A percentile compares a stretch with the other conserved stretches of the same genome.
phyloP scores from a whole-genome alignment of 2,113 vertebrate genomes.

The Macaca nemestrina region DNA sequence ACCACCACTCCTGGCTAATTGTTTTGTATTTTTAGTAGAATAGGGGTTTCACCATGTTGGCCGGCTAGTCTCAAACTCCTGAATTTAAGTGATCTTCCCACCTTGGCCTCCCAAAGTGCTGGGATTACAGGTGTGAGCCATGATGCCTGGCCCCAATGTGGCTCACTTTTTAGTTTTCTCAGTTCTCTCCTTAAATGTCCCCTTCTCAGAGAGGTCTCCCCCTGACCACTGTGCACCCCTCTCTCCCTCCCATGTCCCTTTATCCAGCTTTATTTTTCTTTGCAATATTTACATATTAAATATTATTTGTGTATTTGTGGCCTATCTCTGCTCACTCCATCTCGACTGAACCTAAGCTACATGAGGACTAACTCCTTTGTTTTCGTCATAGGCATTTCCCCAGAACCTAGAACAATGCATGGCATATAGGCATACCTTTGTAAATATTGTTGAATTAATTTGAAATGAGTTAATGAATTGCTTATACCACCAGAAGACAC shows the following conservation, averaged over 20 bases:
- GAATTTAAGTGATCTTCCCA: not conserved
- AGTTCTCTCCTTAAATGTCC: not conserved
- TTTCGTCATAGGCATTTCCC: not conserved
- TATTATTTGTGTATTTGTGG: not conserved
- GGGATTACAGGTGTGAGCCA: not conserved
- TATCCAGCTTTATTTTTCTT: not conserved
- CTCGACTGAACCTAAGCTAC: not conserved
- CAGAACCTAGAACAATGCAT: not conserved
- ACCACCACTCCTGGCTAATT: not conserved
- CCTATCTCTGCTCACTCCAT: not conserved
- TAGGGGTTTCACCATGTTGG: not conserved
- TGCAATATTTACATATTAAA: not conserved
- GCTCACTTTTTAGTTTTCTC: not conserved
- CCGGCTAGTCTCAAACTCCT: not conserved
- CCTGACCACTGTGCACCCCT: no score
- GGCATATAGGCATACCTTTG: not conserved
- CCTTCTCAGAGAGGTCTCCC: not conserved
- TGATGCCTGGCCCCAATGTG: no score
- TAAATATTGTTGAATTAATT: not conserved
- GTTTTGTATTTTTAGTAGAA: not conserved
- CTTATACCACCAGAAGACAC: not conserved
- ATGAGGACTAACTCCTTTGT: not conserved
- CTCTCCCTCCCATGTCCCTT: not conserved
- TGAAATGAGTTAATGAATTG: not conserved
- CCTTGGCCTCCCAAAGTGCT: not conserved